These are phyloP conservation scores for Pitangus sulphuratus DNA, from an alignment of 2,797 vertebrate genomes.

Conservation along the genomic window DNA sequence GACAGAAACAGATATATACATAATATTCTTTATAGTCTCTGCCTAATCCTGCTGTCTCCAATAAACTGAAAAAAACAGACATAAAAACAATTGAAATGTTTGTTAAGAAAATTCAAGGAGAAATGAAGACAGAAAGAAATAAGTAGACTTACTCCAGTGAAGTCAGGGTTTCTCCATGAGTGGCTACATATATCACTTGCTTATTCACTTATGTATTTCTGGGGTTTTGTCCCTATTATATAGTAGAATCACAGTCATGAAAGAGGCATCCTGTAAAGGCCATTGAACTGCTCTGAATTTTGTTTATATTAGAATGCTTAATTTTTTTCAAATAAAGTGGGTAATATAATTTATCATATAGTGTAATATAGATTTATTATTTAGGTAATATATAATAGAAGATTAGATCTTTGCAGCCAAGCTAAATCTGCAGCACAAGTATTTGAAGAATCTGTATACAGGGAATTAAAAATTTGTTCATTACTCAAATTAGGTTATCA, in stretches of 20 bases:
- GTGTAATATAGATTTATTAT: not conserved
- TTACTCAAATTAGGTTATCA: slow-evolving; percentile 1
- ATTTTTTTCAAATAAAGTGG: not conserved
- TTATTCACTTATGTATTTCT: not conserved
- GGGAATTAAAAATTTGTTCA: not conserved
- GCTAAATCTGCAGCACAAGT: not conserved
- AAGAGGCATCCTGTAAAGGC: not conserved
- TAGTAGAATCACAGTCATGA: not conserved
- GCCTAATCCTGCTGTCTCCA: not conserved
- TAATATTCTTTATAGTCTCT: not conserved
- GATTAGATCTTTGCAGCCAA: not conserved
- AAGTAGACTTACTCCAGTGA: not conserved
- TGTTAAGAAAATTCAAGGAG: not conserved
- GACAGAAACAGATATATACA: not conserved
- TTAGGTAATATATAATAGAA: not conserved
- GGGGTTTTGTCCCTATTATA: not conserved
- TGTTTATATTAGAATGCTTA: not conserved
- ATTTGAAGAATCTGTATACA: not conserved
- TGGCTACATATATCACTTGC: not conserved
- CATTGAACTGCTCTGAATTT: not conserved
- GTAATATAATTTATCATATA: not conserved
- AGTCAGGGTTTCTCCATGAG: not conserved
- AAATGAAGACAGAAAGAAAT: not conserved
- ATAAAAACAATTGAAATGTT: not conserved
- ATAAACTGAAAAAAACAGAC: not conserved